Conservation (phyloP, 2,113 vertebrate genomes). For the Catharus bicknelli region DNA sequence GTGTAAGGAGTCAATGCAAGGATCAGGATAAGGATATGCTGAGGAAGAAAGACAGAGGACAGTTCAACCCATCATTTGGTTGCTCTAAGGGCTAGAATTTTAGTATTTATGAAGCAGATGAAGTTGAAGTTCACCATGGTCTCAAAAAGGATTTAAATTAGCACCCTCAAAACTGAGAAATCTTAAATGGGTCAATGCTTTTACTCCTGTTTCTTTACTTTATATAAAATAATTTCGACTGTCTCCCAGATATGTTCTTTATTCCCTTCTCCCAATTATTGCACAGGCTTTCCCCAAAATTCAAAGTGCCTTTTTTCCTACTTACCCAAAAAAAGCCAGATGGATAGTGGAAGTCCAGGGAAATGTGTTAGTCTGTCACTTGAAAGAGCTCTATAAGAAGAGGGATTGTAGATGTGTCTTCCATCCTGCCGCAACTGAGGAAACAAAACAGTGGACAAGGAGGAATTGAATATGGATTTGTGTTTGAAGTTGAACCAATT, state of each 20-base stretch:
- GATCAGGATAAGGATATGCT: background rate
- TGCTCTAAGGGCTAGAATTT: background rate
- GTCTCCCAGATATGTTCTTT: background rate
- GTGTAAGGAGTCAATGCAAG: background rate
- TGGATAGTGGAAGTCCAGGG: background rate
- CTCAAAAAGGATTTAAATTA: background rate
- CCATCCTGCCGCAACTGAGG: background rate
- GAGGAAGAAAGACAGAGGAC: background rate
- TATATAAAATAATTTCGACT: background rate
- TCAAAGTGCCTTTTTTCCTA: background rate
- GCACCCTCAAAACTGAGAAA: background rate
- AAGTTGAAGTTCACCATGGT: background rate
- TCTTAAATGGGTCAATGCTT: background rate
- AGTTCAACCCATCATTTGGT: background rate
- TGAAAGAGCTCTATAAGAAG: background rate
- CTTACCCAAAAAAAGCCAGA: background rate
- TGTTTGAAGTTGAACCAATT: background rate
- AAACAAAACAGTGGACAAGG: background rate
- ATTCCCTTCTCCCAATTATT: background rate
- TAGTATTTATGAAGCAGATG: background rate
- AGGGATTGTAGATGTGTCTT: background rate
- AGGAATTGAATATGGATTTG: background rate
- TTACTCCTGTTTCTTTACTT: background rate
- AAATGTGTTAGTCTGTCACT: background rate
- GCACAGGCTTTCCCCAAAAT: background rate